Evolutionary conservation across 2,113 vertebrate species (phyloP), one percentile per base, ranked within the genome.

Genomic region (Onychorhynchus coronatus): DNA sequence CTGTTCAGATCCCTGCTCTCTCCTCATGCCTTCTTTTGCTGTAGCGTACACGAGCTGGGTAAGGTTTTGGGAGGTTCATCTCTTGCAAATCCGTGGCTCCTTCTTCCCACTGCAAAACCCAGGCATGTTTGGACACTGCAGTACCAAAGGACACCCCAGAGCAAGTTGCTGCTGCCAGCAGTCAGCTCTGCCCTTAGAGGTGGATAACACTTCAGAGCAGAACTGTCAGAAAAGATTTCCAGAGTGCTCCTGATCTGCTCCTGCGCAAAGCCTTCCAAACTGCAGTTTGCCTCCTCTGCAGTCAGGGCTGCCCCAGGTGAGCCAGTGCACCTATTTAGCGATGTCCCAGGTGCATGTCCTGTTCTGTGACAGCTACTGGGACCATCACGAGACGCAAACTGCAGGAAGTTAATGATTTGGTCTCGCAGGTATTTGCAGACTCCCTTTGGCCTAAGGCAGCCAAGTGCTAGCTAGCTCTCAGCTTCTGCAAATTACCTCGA

Each of bases 321-420:
- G 71, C 71, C 35, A 6, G 0, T 5, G 14, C 49, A 17, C 15
- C 2, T 3, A 8, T 10, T 8, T 27, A 30, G 56, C 0, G 0
- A 12, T 1, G 2, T 47, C 72, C 67, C 0, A 0, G 33, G 33
- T 15, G 4, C 0, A 0, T 3, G 19, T 41, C 42, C 71, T 0
- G 0, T 28, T 35, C 72, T 39, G 18, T 37, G 59, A 22, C 50
- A 47, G 37, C 65, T 42, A 5, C 42, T n/a, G 63, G 24, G 49
- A 5, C n/a, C 46, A 2, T 17, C 23, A 9, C 0, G 0, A 11
- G 52, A 6, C 55, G 49, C 27, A 72, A 72, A 62, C 19, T 1
- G 0, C 37, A 12, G 49, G 41, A 61, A 84, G 28, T 17, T 53
- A 53, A n/a, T 39, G 63, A 23, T 52, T 84, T 47, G 5, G 44